These are phyloP conservation scores for Vireo altiloquus DNA, from an alignment of 2,113 vertebrate genomes.

Conservation along the genomic window DNA sequence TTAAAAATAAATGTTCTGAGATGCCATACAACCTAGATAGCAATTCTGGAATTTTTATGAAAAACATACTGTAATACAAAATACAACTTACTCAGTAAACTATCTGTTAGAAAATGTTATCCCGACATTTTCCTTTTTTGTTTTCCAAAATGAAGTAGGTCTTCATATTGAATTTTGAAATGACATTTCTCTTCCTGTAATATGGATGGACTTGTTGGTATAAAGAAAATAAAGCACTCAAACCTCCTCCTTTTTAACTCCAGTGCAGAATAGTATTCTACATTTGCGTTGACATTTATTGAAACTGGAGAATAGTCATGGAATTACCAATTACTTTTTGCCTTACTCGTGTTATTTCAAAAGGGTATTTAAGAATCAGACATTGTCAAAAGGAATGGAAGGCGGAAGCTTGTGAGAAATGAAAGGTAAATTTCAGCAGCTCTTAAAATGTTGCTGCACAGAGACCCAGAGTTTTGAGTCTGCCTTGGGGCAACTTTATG, in stretches of 20 bases:
- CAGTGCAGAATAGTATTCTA: not conserved
- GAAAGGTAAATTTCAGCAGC: not conserved
- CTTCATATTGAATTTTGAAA: conserved; percentile 40
- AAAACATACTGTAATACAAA: conserved; percentile 29
- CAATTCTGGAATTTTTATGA: conserved; percentile 35
- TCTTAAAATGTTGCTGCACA: not conserved
- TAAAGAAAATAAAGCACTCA: conserved; percentile 8
- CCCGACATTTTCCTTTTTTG: conserved; percentile 49
- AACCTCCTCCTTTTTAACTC: not conserved
- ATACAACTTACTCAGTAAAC: conserved; percentile 36
- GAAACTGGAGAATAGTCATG: not conserved
- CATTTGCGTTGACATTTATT: not conserved
- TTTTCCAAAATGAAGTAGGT: conserved; percentile 38
- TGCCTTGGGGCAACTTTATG: no score
- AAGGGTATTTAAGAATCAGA: not conserved
- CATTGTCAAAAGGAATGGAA: not conserved
- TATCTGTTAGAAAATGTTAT: conserved; percentile 33
- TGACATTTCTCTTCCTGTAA: conserved; percentile 19
- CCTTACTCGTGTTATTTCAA: not conserved
- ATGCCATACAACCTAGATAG: not conserved
- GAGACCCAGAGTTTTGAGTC: not conserved
- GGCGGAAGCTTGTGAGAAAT: not conserved
- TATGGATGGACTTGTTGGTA: not conserved
- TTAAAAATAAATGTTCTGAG: conserved; percentile 25
- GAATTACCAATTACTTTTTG: conserved; percentile 15